A percentile compares a stretch with the other conserved stretches of the same genome.
Conservation (phyloP, 2,797 vertebrate genomes). For the Melanotaenia parkinsoni region DNA sequence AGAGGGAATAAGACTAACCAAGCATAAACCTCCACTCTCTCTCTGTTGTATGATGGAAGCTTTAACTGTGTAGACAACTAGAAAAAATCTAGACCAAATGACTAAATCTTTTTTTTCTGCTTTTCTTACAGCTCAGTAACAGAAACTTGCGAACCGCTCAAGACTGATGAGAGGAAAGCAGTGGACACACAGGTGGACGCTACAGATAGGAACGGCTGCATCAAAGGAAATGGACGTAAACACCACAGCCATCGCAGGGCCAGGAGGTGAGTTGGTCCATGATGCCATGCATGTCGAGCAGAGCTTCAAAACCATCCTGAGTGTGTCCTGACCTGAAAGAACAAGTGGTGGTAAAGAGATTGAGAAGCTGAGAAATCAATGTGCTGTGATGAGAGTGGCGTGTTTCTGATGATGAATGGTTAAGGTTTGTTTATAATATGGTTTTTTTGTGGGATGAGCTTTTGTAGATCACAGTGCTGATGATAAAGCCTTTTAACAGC, state of each 20-base stretch:
- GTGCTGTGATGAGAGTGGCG: constrained; percentile 16
- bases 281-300: background rate
- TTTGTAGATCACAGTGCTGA: constrained; percentile 37
- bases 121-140: constrained; percentile 73
- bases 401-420: constrained; percentile 32
- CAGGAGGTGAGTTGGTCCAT: constrained; percentile 81
- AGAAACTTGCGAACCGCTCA: constrained; percentile 68
- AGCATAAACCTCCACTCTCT: constrained; percentile 37
- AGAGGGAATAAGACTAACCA: constrained; percentile 46
- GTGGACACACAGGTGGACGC: constrained; percentile 55
- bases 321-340: constrained; percentile 20
- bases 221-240: constrained; percentile 80
- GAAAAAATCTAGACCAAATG: constrained; percentile 32
- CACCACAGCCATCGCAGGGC: constrained; percentile 73
- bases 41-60: constrained; percentile 18
- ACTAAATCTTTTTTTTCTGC: constrained; percentile 23
- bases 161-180: constrained; percentile 67
- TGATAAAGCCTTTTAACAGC: constrained; percentile 50
- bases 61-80: constrained; percentile 30
- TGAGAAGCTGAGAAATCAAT: constrained; percentile 9
- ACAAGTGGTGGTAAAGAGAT: background rate
- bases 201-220: constrained; percentile 74
- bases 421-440: constrained; percentile 19
- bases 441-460: constrained; percentile 12
- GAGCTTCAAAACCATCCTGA: constrained; percentile 8